Conservation (phyloP, 2,888 invertebrate species). For the Nomada goodeniana region DNA sequence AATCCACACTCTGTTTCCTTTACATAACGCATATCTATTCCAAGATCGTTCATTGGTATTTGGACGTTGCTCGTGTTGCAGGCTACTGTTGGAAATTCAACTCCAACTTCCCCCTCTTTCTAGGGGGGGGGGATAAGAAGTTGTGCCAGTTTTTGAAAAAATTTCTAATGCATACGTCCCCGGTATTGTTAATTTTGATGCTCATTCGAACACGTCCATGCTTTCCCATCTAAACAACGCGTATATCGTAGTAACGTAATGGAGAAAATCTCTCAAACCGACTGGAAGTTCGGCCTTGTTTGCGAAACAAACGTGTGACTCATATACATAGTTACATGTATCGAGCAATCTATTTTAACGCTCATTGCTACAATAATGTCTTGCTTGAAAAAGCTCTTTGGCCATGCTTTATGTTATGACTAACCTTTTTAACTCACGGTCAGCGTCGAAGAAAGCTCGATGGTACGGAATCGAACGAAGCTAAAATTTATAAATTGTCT, state of each 20-base stretch:
- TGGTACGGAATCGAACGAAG: not conserved
- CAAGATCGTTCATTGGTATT: slow-evolving; percentile 53
- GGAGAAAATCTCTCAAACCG: slow-evolving; percentile 14
- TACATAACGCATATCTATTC: slow-evolving; percentile 67
- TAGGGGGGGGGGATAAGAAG: slow-evolving; percentile 16
- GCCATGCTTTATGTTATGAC: slow-evolving; percentile 24
- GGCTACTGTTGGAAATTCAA: slow-evolving; percentile 31
- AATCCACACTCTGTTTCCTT: slow-evolving; percentile 45
- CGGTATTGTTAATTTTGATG: not conserved
- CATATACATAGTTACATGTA: not conserved
- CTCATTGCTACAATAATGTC: slow-evolving; percentile 27
- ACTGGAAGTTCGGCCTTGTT: slow-evolving; percentile 15
- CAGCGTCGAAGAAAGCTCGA: not conserved
- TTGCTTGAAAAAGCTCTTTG: slow-evolving; percentile 27
- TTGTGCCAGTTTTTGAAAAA: slow-evolving; percentile 29
- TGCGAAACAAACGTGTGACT: slow-evolving; percentile 18
- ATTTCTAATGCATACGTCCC: not conserved
- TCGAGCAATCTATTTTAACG: slow-evolving; percentile 39
- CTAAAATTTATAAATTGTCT: not conserved
- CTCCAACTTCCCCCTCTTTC: not conserved
- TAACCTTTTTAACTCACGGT: slow-evolving; percentile 14
- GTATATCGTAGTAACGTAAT: not conserved
- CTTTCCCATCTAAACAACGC: not conserved
- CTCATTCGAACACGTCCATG: not conserved
- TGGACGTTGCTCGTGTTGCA: slow-evolving; percentile 39